Evolutionary conservation across 2,113 vertebrate species (phyloP).

Genomic region (Etheostoma spectabile): DNA sequence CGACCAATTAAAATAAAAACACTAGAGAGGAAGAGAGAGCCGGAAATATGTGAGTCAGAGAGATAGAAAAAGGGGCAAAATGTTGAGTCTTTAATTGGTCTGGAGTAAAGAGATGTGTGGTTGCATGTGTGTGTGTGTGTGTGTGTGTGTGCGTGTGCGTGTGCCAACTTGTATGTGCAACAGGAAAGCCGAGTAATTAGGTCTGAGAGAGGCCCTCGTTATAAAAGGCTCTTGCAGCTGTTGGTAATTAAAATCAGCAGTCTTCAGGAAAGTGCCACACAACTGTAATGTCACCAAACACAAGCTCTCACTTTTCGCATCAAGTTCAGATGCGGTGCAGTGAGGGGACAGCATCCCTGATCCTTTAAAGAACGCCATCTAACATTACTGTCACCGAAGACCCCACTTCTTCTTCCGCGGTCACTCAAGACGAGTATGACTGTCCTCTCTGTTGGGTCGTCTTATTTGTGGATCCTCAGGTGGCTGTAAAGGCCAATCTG

Average conservation of each 20-base stretch:
- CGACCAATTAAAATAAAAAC: conserved; percentile 66
- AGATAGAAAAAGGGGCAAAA: conserved; percentile 53
- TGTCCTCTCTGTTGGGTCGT: too few relatives aligned
- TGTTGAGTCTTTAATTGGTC: conserved; percentile 72
- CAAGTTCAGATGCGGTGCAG: conserved; percentile 21
- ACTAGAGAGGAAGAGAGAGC: conserved; percentile 22
- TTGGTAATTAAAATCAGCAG: conserved; percentile 56
- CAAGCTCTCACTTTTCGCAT: conserved; percentile 7
- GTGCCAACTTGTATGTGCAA: conserved; percentile 48
- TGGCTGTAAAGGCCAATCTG: too few relatives aligned
- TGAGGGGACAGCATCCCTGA: not conserved
- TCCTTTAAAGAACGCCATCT: conserved; percentile 22
- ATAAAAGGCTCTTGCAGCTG: conserved; percentile 57
- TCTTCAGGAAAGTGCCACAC: conserved; percentile 32
- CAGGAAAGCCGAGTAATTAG: conserved; percentile 65
- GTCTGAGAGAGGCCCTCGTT: conserved; percentile 64
- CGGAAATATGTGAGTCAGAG: conserved; percentile 34
- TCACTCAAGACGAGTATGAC: too few relatives aligned
- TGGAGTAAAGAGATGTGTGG: conserved; percentile 59
- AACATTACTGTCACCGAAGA: conserved; percentile 18
- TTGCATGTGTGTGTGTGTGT: conserved; percentile 13
- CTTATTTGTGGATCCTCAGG: too few relatives aligned
- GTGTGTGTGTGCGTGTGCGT: conserved; percentile 37
- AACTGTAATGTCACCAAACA: conserved; percentile 39
- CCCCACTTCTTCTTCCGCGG: not conserved